Conservation (phyloP, 2,888 invertebrate genomes). For the Apamea epomidion region DNA sequence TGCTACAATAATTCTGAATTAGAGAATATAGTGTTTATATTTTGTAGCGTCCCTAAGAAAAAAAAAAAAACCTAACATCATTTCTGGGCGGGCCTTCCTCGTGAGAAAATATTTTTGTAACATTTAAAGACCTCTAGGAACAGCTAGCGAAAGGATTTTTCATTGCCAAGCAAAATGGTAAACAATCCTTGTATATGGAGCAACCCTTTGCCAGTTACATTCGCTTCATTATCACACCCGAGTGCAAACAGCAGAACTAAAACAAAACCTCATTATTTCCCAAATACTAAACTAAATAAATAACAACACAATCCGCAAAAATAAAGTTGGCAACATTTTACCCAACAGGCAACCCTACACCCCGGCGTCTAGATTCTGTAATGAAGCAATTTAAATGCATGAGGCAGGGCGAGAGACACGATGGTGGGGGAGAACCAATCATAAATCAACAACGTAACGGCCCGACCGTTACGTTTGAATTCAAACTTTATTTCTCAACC, state of each 20-base stretch:
- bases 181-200: neutral
- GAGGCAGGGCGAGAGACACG: conserved; percentile 90
- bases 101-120: neutral
- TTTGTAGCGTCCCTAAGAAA: neutral
- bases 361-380: conserved; percentile 88
- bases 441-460: conserved; percentile 72
- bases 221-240: conserved; percentile 42
- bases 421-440: conserved; percentile 83
- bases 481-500: conserved; percentile 22
- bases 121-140: neutral
- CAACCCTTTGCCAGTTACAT: conserved; percentile 10
- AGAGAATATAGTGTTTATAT: neutral
- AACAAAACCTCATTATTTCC: conserved; percentile 56
- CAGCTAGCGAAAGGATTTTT: neutral
- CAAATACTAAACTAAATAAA: conserved; percentile 64
- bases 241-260: conserved; percentile 46
- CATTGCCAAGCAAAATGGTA: neutral
- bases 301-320: conserved; percentile 65
- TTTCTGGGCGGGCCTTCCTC: neutral
- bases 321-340: conserved; percentile 70
- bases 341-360: conserved; percentile 87
- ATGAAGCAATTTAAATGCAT: conserved; percentile 92
- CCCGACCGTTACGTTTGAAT: conserved; percentile 55
- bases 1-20: neutral
- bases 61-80: neutral